These are phyloP conservation scores for Stenotaenia linearis DNA, from an alignment of 2,888 invertebrate species.

Conservation along the genomic window DNA sequence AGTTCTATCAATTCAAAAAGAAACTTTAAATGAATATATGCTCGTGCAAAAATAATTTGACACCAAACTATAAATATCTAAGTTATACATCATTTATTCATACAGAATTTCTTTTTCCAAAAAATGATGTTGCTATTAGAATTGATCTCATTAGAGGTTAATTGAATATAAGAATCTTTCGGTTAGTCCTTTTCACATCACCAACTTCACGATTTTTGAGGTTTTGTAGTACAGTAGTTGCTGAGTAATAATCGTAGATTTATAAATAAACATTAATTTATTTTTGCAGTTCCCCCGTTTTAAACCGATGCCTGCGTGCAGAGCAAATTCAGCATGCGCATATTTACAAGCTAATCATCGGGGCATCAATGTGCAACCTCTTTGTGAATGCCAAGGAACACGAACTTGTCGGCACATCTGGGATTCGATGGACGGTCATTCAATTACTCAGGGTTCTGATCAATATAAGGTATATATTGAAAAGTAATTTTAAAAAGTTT, in stretches of 20 bases:
- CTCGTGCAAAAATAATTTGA: too few relatives aligned
- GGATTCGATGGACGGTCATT: constrained; percentile 42
- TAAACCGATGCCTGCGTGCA: constrained; percentile 39
- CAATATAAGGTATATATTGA: constrained; percentile 42
- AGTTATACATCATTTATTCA: too few relatives aligned
- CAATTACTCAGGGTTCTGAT: constrained; percentile 43
- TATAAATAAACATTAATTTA: neutral
- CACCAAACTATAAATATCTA: too few relatives aligned
- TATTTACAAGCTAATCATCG: constrained; percentile 42
- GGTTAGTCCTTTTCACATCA: neutral
- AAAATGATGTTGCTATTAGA: too few relatives aligned
- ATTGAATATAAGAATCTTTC: too few relatives aligned
- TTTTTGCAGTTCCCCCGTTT: neutral
- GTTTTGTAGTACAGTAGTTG: neutral
- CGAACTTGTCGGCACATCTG: constrained; percentile 41
- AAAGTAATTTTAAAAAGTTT: constrained; percentile 26
- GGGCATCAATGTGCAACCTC: constrained; percentile 41
- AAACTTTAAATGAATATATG: too few relatives aligned
- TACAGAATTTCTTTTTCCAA: too few relatives aligned
- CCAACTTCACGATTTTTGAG: too few relatives aligned
- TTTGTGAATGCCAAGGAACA: constrained; percentile 41
- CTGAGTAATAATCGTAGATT: neutral
- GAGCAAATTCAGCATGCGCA: constrained; percentile 41
- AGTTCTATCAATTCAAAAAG: neutral
- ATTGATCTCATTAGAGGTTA: too few relatives aligned